phyloP scores from a whole-genome alignment of 2,888 invertebrate genomes.

The Ctena decussata region DNA sequence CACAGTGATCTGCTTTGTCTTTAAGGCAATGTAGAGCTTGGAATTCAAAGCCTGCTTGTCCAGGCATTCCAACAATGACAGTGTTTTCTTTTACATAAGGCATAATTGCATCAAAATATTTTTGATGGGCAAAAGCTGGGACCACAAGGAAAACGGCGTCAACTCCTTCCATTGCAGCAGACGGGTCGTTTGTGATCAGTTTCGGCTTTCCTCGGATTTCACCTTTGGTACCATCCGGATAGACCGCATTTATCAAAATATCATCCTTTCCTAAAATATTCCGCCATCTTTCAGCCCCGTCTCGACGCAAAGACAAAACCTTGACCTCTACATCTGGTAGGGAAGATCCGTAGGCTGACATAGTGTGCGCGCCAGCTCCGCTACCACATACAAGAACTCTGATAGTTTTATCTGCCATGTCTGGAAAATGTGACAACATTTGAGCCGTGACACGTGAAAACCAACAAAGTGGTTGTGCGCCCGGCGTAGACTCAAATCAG shows the following conservation, averaged over 20 bases:
- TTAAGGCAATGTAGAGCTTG: slow-evolving; percentile 69
- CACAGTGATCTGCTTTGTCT: slow-evolving; percentile 59
- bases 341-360: slow-evolving; percentile 71
- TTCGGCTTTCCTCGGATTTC: slow-evolving; percentile 68
- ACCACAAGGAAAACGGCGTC: slow-evolving; percentile 77
- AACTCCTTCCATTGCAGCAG: slow-evolving; percentile 68
- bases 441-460: too few relatives aligned
- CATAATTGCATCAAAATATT: slow-evolving; percentile 74
- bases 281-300: slow-evolving; percentile 78
- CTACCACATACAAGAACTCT: slow-evolving; percentile 77
- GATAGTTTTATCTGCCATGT: slow-evolving; percentile 23
- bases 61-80: slow-evolving; percentile 77
- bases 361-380: slow-evolving; percentile 81
- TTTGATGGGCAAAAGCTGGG: slow-evolving; percentile 80
- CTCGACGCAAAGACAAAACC: slow-evolving; percentile 74
- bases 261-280: slow-evolving; percentile 63
- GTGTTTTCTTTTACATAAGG: slow-evolving; percentile 72
- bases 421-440: too few relatives aligned
- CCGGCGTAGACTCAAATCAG: too few relatives aligned
- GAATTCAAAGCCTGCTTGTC: slow-evolving; percentile 81
- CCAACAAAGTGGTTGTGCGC: too few relatives aligned
- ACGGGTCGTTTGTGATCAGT: slow-evolving; percentile 76
- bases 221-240: slow-evolving; percentile 55
- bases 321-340: slow-evolving; percentile 69
- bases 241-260: slow-evolving; percentile 52